phyloP scores from a whole-genome alignment of 2,797 vertebrate species.

The Falco columbarius region DNA sequence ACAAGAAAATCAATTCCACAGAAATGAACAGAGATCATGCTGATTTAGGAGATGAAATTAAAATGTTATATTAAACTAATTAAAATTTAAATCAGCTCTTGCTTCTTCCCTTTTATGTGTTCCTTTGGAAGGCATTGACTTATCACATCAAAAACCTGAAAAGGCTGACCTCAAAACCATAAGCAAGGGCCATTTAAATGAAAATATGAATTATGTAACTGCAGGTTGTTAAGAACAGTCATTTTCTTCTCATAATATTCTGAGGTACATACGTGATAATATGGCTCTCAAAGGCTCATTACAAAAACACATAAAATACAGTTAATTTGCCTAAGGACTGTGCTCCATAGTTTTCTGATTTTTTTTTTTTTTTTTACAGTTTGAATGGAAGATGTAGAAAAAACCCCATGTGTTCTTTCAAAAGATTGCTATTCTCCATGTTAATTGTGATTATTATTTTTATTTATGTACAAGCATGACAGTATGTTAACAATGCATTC shows the following conservation, averaged over 20 bases:
- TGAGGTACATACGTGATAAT: not conserved
- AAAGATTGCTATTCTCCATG: not conserved
- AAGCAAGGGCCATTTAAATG: not conserved
- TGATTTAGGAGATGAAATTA: not conserved
- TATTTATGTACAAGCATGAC: not conserved
- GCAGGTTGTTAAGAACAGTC: not conserved
- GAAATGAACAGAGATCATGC: not conserved
- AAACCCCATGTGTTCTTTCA: not conserved
- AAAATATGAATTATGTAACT: slow-evolving; percentile 17
- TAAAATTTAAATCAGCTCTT: slow-evolving; percentile 38
- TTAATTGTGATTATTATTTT: not conserved
- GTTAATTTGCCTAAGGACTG: not conserved
- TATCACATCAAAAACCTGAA: slow-evolving; percentile 26
- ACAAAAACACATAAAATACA: slow-evolving; percentile 3
- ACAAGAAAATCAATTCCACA: slow-evolving; percentile 58
- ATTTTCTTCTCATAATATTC: slow-evolving; percentile 12
- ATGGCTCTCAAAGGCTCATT: not conserved
- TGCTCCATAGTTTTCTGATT: not conserved
- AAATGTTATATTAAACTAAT: slow-evolving; percentile 34
- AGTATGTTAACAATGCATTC: not conserved
- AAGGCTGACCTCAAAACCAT: slow-evolving; percentile 30
- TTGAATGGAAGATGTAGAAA: not conserved
- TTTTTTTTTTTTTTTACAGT: not conserved
- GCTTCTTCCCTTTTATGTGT: slow-evolving; percentile 23
- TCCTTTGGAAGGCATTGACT: slow-evolving; percentile 39